These are phyloP conservation scores for Harlomillsia oculata DNA, from an alignment of 1,140 invertebrate genomes.

Conservation along the genomic window DNA sequence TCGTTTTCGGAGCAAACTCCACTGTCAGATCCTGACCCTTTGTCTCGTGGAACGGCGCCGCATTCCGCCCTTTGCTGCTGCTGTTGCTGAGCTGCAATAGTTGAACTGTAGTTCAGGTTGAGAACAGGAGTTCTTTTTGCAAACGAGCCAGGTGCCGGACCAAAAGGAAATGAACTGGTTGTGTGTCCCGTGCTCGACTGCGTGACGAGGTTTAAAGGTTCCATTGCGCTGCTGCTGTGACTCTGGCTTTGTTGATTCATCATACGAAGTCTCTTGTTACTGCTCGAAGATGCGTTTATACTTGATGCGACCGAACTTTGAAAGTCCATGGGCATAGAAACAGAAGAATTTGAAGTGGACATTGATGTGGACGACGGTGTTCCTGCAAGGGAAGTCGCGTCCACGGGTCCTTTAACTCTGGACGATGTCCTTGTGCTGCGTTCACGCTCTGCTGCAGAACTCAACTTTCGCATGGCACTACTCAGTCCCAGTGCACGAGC, in stretches of 20 bases:
- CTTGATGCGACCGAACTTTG: background rate
- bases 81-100: too few species aligned
- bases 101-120: too few species aligned
- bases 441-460: background rate
- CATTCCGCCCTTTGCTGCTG: background rate
- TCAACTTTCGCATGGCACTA: slow-evolving; percentile 2
- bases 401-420: background rate
- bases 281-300: slow-evolving; percentile 5
- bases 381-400: background rate
- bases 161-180: too few species aligned
- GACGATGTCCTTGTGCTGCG: too few species aligned
- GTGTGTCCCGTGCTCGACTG: too few species aligned
- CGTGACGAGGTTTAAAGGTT: too few species aligned
- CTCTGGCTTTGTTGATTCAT: slow-evolving; percentile 26
- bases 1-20: slow-evolving; percentile 33
- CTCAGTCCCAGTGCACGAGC: slow-evolving; percentile 5
- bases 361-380: background rate
- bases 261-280: slow-evolving; percentile 28
- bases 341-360: slow-evolving; percentile 3
- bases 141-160: too few species aligned
- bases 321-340: slow-evolving; percentile 5
- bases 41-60: slow-evolving; percentile 22
- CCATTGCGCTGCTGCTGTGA: background rate
- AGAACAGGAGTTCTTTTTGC: too few species aligned
- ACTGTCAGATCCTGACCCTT: slow-evolving; percentile 31